Evolutionary conservation across 2,797 vertebrate species (phyloP).

Genomic region (Amblyopsis hoosieri): DNA sequence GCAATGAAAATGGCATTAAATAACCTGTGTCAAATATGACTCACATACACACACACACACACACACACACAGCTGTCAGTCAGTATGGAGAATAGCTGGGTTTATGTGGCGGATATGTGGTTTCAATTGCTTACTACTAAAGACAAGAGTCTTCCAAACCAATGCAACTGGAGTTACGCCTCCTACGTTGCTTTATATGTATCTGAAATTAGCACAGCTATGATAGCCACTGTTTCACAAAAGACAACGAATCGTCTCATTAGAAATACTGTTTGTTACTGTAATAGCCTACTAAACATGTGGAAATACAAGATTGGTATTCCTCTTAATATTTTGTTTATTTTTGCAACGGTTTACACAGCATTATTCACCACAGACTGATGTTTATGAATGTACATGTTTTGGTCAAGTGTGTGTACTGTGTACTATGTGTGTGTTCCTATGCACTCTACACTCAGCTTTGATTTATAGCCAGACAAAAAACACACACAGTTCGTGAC

Average conservation of each 20-base stretch:
- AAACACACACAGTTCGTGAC: slow-evolving; percentile 61
- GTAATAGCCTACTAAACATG: no score
- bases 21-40: slow-evolving; percentile 41
- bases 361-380: no score
- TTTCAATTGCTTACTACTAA: not conserved
- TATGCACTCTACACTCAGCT: slow-evolving; percentile 55
- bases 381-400: not conserved
- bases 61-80: slow-evolving; percentile 13
- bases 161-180: no score
- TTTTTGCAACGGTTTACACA: no score
- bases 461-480: slow-evolving; percentile 66
- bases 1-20: slow-evolving; percentile 27
- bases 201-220: no score
- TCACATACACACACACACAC: slow-evolving; percentile 8
- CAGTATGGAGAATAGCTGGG: slow-evolving; percentile 4
- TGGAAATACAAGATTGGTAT: no score
- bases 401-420: slow-evolving; percentile 2
- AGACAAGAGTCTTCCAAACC: not conserved
- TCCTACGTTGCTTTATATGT: no score
- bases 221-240: no score
- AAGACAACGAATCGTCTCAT: no score
- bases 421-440: slow-evolving; percentile 8
- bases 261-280: no score
- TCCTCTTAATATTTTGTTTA: no score
- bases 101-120: not conserved